Conservation (phyloP, 2,888 invertebrate species). For the Apodemia zela region DNA sequence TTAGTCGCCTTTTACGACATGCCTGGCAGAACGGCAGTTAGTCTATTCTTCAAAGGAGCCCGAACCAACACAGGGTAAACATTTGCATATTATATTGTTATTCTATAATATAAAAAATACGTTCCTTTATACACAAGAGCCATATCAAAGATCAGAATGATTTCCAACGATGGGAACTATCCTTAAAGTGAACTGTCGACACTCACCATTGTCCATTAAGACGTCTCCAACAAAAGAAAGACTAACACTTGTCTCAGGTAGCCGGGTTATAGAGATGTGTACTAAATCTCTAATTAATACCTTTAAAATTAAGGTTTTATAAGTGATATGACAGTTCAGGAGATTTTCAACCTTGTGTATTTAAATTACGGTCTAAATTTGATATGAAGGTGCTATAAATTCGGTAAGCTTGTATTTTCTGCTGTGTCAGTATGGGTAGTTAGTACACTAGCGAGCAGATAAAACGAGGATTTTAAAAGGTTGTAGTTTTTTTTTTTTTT, state of each 20-base stretch:
- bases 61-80: too few relatives aligned
- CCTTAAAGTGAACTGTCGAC: slow-evolving; percentile 22
- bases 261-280: slow-evolving; percentile 40
- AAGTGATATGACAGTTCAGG: slow-evolving; percentile 16
- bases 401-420: slow-evolving; percentile 24
- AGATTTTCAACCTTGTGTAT: slow-evolving; percentile 24
- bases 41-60: too few relatives aligned
- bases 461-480: not conserved
- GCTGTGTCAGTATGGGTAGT: slow-evolving; percentile 37
- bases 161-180: slow-evolving; percentile 2
- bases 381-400: not conserved
- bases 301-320: slow-evolving; percentile 31
- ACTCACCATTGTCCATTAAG: slow-evolving; percentile 18
- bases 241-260: slow-evolving; percentile 45
- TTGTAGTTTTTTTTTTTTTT: too few relatives aligned
- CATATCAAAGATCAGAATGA: not conserved
- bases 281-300: slow-evolving; percentile 51
- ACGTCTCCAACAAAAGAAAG: slow-evolving; percentile 29
- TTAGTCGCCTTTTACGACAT: too few relatives aligned
- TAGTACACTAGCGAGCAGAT: slow-evolving; percentile 30
- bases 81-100: too few relatives aligned
- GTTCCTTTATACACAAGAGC: too few relatives aligned
- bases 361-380: slow-evolving; percentile 7
- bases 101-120: too few relatives aligned
- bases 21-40: too few relatives aligned